Base-by-base conservation (phyloP, 1,140 invertebrate species). In the Tetragnatha versicolor region DNA sequence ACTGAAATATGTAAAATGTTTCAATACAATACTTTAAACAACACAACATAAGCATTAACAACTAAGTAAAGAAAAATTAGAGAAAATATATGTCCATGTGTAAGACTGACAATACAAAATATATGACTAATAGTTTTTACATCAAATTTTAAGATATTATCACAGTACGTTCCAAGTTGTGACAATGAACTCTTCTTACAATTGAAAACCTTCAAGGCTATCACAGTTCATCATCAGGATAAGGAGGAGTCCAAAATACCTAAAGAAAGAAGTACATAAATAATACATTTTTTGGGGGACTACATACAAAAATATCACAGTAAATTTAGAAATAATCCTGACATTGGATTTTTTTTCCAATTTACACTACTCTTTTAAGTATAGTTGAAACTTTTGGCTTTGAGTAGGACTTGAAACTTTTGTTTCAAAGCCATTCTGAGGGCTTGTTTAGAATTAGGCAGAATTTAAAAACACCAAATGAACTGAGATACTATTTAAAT, bases 181-280 rank as follows among this genome's bases (percentile, higher is more conserved):
- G 60, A 76, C 60, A 76, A 66, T 63, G 37, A 61, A 65, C 4
- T 76, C 31, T 12, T 51, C 9, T 42, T 61, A 17, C 7, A 22
- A 27, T 33, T n/a, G 12, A 2, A 17, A 75, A 76, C 29, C 12
- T 51, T 76, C 22, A 20, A 20, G n/a, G 55, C 14, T 78, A 78
- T 78, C 76, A 78, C 76, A 78, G 63, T 29, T 78, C 76, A 33
- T 78, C 61, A 63, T 76, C 72, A 31, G 58, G 45, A 22, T 66
- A 45, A 9, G 63, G 29, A 47, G 76, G 76, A 5, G 65, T 45
- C 76, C 76, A 78, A 69, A 78, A 78, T 60, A 42, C 65, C 76
- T 78, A 14, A 2, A 69, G 35, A 47, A 55, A 51, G 31, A 63
- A 60, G 33, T 2, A 22, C 37, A 42, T 37, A 14, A n/a, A 22